Evolutionary conservation across 2,113 vertebrate genomes (phyloP), one percentile per base, ranked within the genome.

Genomic region (Triplophysa tibetana): DNA sequence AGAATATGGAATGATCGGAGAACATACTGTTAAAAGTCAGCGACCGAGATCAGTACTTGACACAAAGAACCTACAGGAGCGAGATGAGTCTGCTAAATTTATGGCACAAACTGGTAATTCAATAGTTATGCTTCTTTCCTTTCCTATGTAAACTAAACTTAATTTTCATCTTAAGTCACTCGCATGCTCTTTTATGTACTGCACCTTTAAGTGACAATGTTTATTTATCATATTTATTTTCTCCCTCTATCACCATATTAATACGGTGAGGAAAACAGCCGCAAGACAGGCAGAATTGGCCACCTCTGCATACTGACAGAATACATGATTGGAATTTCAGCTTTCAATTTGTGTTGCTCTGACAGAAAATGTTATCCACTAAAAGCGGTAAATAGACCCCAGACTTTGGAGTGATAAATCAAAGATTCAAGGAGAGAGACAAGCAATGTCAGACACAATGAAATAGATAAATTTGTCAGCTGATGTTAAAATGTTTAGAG

Each of bases 71-170:
- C 97, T 94, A 95, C 96, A 99, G 98, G 98, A 99, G 92, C 97
- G 96, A 97, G 97, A 96, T 96, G 98, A 99, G 93, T 96, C 97
- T 97, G 96, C 97, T 98, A 99, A 97, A 98, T 99, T 99, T 99
- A 99, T 99, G 98, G 97, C 98, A 98, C 98, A 99, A 98, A 99
- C 98, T 98, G 98, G 98, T 99, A 99, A 99, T 98, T 96, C 92
- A 94, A 95, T 97, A 99, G 97, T 97, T 98, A 95, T 96, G 91
- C 93, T 92, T 93, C 92, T 91, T 93, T 92, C 89, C 88, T 91
- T 92, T 96, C 88, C 95, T 94, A 90, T 97, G 94, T 96, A 94
- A 96, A 95, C 92, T 96, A 96, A 96, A 94, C 94, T 96, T 96
- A 97, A 96, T 96, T 65, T 95, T 97, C 96, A 96, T 96, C 95